Conservation (phyloP, 35 echinoderm and acorn worm genomes). For the Hemicentrotus pulcherrimus region DNA sequence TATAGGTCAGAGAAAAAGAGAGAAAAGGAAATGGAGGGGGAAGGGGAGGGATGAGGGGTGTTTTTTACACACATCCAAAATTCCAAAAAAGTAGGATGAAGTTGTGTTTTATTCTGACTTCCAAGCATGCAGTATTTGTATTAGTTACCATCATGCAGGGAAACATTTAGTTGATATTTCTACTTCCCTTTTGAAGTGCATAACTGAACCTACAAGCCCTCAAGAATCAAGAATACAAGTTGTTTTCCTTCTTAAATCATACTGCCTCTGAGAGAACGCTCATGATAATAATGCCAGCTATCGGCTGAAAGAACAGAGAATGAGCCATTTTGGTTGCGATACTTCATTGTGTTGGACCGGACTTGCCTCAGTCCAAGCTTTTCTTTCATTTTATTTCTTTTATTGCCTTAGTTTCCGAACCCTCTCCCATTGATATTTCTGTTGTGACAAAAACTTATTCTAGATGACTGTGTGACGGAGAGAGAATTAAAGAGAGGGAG, state of each 20-base stretch:
- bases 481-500: neutral
- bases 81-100: too few relatives aligned
- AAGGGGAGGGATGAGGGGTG: too few relatives aligned
- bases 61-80: too few relatives aligned
- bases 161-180: neutral
- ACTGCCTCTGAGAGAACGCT: neutral
- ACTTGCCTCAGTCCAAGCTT: slow-evolving; percentile 8
- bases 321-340: neutral
- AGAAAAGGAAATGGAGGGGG: too few relatives aligned
- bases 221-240: neutral
- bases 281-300: neutral
- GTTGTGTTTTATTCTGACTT: too few relatives aligned
- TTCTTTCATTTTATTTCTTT: neutral
- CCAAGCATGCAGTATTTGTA: neutral
- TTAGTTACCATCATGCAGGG: neutral
- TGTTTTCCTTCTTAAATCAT: slow-evolving; percentile 13
- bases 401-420: neutral
- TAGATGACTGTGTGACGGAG: neutral
- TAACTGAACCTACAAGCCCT: neutral
- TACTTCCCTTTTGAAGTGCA: neutral
- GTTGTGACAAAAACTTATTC: neutral
- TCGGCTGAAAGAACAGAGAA: neutral
- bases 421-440: neutral
- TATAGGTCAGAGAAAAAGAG: too few relatives aligned
- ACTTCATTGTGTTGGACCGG: slow-evolving; percentile 2